A percentile compares a stretch with the other conserved stretches of the same genome.
Conservation (phyloP, 2,888 invertebrate species). For the Napeogenes sylphis region DNA sequence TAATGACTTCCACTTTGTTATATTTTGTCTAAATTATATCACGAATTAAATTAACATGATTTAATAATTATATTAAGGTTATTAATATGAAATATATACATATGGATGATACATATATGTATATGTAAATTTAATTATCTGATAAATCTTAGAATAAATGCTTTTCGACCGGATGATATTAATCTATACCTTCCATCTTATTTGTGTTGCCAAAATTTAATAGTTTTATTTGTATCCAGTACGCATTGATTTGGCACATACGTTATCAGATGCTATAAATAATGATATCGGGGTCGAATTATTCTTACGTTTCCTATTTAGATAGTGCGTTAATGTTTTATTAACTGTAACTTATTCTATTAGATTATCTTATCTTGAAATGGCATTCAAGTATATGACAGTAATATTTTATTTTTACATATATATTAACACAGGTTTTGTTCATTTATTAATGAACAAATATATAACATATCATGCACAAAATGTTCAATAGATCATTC, state of each 20-base stretch:
- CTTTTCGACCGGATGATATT: too few species aligned
- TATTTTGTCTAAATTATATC: conserved; percentile 33
- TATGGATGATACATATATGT: too few species aligned
- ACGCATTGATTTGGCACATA: conserved; percentile 25
- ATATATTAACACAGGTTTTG: too few species aligned
- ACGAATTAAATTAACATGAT: conserved; percentile 22
- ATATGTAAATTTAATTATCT: too few species aligned
- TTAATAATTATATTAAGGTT: too few species aligned
- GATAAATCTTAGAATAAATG: too few species aligned
- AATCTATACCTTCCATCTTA: too few species aligned
- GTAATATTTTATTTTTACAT: too few species aligned
- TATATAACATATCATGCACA: neutral
- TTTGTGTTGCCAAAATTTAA: conserved; percentile 39
- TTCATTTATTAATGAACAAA: too few species aligned
- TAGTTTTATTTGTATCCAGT: conserved; percentile 32
- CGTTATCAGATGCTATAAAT: conserved; percentile 27
- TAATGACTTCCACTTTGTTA: conserved; percentile 45
- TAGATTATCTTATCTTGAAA: conserved; percentile 30
- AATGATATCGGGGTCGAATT: conserved; percentile 44
- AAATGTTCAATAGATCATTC: neutral
- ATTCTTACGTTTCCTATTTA: conserved; percentile 51
- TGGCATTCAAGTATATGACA: neutral
- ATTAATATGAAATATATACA: too few species aligned
- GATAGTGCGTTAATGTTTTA: conserved; percentile 40
- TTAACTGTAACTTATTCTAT: conserved; percentile 9